Evolutionary conservation across 92 coral and sea anemone species (phyloP).

Genomic region (Isaurus tuberculatus): DNA sequence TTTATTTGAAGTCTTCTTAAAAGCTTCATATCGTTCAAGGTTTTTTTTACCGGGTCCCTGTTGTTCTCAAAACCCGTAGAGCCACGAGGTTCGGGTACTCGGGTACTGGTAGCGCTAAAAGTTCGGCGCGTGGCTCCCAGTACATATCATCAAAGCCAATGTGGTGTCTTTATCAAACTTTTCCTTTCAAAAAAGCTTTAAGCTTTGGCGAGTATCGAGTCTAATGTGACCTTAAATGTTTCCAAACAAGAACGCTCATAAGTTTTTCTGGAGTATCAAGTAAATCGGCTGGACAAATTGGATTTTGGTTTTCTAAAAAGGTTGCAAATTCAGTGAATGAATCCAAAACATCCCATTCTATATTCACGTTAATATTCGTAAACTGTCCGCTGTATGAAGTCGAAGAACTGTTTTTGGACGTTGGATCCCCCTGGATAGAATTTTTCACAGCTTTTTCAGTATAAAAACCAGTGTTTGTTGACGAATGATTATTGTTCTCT

Average conservation of each 20-base stretch:
- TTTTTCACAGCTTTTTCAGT: constrained; percentile 19
- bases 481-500: constrained; percentile 12
- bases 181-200: neutral
- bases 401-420: neutral
- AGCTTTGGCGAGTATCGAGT: neutral
- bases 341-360: constrained; percentile 93
- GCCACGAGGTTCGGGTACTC: neutral
- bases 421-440: neutral
- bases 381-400: constrained; percentile 3
- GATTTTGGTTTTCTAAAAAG: constrained; percentile 87
- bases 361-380: constrained; percentile 44
- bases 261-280: constrained; percentile 97
- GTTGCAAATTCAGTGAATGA: constrained; percentile 97
- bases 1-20: neutral
- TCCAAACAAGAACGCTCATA: constrained; percentile 84
- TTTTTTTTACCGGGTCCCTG: neutral
- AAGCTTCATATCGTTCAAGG: neutral
- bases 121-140: neutral
- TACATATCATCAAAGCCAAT: neutral
- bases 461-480: constrained; percentile 7
- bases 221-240: constrained; percentile 41
- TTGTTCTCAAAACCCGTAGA: neutral
- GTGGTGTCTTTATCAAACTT: neutral
- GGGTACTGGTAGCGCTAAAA: neutral
- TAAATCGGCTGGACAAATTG: constrained; percentile 97